Base-by-base conservation (phyloP, 1,140 invertebrate genomes). In the Epicauta chinensis region DNA sequence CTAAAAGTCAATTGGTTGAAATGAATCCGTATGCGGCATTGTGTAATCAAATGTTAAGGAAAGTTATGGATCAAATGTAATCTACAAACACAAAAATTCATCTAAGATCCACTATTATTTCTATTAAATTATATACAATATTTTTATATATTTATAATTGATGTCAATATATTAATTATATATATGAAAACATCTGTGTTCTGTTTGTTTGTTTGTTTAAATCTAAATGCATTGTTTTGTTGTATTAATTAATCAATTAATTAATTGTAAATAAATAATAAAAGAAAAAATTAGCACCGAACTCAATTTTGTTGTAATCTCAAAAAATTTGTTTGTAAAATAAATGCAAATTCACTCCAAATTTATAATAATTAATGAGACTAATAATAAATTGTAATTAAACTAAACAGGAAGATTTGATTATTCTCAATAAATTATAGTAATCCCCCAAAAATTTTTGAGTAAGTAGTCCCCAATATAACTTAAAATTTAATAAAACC, bases 1-100 rank as follows among this genome's bases (percentile, higher is more conserved):
- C 89, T 15, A 91, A 87, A 67, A 79, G 81, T 55, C 84, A 87
- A 73, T 68, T 91, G 11, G 80, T 87, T 1, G 78, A 87, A 62
- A 65, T 90, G 56, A 91, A 91, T 74, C 87, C 88, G 0, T 93
- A 92, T 72, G 84, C 88, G 46, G 87, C 89, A 0, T 77, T 94
- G 12, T 97, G 93, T 69, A 97, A 97, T 71, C 84, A 91, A 70
- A 96, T 97, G 91, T 73, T 97, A 15, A 66, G 75, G 13, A 78
- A 90, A 65, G 82, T 88, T 29, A 77, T 69, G 57, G 53, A 66
- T 5, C 23, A 57, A 60, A 46, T 60, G 66, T 17, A 60, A 66
- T 32, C 85, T 58, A 65, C 17, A 32, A 32, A 45, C 5, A 32
- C 39, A 54, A 41, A 3, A 23, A 23, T 23, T 5, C 23, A 23